Conservation (phyloP, 2,888 invertebrate genomes). For the Chrysolina oricalcia region DNA sequence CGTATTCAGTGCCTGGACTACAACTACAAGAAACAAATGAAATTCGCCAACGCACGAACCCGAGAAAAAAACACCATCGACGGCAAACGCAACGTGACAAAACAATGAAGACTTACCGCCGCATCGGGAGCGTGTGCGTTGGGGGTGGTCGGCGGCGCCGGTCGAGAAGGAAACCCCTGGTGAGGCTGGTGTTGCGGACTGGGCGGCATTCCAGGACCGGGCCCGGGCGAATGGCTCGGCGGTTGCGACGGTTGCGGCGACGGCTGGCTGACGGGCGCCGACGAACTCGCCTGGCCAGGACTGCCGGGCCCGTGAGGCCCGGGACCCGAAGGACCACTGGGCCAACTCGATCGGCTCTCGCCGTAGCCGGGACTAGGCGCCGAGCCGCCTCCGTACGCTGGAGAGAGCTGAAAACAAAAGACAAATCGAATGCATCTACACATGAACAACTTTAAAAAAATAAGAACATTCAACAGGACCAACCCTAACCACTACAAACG, state of each 20-base stretch:
- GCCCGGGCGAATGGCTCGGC: slow-evolving; percentile 72
- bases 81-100: slow-evolving; percentile 21
- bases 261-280: slow-evolving; percentile 68
- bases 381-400: slow-evolving; percentile 67
- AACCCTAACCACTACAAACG: too few species aligned
- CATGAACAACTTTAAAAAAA: too few species aligned
- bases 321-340: slow-evolving; percentile 65
- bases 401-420: slow-evolving; percentile 64
- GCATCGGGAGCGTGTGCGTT: slow-evolving; percentile 86
- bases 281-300: slow-evolving; percentile 64
- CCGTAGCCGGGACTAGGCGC: slow-evolving; percentile 68
- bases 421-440: background rate
- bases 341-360: slow-evolving; percentile 67
- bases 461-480: too few species aligned
- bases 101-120: slow-evolving; percentile 75
- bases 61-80: slow-evolving; percentile 15
- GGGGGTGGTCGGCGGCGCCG: slow-evolving; percentile 84
- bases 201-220: slow-evolving; percentile 72
- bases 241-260: slow-evolving; percentile 70
- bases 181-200: slow-evolving; percentile 74
- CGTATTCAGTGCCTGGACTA: too few species aligned
- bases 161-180: slow-evolving; percentile 82
- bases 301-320: slow-evolving; percentile 63
- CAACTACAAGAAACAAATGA: too few species aligned
- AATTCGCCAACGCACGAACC: background rate